Evolutionary conservation across 2,888 invertebrate species (phyloP), one percentile per base, ranked within the genome.

Genomic region (Psylliodes chrysocephalus): DNA sequence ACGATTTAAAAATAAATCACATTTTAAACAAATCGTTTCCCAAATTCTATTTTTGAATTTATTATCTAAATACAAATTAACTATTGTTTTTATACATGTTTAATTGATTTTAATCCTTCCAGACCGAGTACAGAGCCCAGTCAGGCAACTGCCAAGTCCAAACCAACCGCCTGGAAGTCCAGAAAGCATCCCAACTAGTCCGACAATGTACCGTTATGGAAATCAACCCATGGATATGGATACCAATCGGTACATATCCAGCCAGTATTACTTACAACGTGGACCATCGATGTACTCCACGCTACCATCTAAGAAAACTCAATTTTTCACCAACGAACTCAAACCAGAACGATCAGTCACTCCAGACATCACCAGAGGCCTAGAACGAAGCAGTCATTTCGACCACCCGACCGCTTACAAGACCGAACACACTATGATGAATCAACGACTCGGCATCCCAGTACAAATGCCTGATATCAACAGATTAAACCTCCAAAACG

Each of bases 361-460:
- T 1, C 86, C 86, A 1, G 86, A 86, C 61, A 86, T 86, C 52
- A 85, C 85, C 28, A 78, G 85, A 60, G 85, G 84, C 17, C 75
- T 85, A 60, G 80, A 77, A 35, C 70, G 68, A 59, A 72, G 28
- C 62, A 66, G 12, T 55, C 63, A 73, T 7, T 47, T 62, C 33
- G 59, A 33, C 38, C 59, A 68, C 6, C 63, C 66, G 42, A 67
- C 63, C 12, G 56, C 64, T 12, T 71, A 70, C 30, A 65, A 63
- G 19, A 62, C 64, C 38, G 73, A 76, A 19, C 69, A 74, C 61
- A 67, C 69, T 51, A 63, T 75, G 30, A 62, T 72, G 14, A 70
- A 72, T 47, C 77, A 77, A 64, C 75, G 76, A 61, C 52, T 81
- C 22, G 81, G 80, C 2, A 79, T 80, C 35, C 80, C 81, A 6